Evolutionary conservation across 2,888 invertebrate genomes (phyloP), one percentile per base, ranked within the genome.

Genomic region (Nipponacmea schrenckii): DNA sequence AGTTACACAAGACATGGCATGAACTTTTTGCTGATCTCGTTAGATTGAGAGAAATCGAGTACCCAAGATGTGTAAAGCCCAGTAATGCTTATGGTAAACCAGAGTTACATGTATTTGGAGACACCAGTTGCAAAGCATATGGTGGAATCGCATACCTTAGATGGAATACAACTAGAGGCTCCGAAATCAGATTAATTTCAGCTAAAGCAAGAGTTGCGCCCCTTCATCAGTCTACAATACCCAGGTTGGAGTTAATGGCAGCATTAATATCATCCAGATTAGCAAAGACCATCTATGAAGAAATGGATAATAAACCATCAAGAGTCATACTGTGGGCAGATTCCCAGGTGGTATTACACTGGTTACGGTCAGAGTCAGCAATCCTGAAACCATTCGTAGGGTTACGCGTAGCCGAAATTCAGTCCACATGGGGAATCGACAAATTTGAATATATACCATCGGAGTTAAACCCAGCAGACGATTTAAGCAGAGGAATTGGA

Each of bases 401-500:
- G n/a, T 56, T 69, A 4, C 15, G 69, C n/a, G n/a, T n/a, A n/a
- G n/a, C n/a, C n/a, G n/a, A n/a, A n/a, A n/a, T n/a, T n/a, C n/a
- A n/a, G n/a, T 31, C 56, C 3, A 63, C 46, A 15, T 68, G 67
- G 27, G 27, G 24, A 7, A 27, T 31, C 4, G 12, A 27, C 8
- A 63, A 15, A 4, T 72, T 65, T 46, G 50, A 45, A 26, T 64
- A 50, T 63, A 64, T 64, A 24, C 72, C 68, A 17, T 69, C 64
- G 0, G 14, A 17, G 7, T 27, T 44, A 4, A 72, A 72, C 26
- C 72, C 69, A n/a, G 72, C 72, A 14, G 72, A 72, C 39, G 62
- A 39, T 64, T 48, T 72, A n/a, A 72, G 68, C 24, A 56, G 72
- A 69, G 72, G 72, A n/a, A 12, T 71, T 2, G 39, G 17, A n/a